A percentile compares a stretch with the other conserved stretches of the same genome.
Evolutionary conservation across 2,113 vertebrate species (phyloP).

Genomic region (Microcebus griseorufus): DNA sequence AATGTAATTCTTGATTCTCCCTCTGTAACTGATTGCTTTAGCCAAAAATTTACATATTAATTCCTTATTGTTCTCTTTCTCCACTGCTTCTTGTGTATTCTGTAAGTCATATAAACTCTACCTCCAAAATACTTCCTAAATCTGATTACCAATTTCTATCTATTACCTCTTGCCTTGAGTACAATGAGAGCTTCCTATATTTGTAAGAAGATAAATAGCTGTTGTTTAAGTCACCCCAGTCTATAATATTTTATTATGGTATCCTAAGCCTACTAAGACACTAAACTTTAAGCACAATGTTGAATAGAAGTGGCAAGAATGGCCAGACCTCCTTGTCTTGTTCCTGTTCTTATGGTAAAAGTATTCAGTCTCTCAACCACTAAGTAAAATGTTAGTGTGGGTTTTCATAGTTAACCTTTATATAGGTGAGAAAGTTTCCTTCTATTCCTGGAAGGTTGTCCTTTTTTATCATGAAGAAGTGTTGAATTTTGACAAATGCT

Average conservation of each 20-base stretch:
- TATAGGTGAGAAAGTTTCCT: neutral
- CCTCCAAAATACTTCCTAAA: neutral
- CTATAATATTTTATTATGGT: neutral
- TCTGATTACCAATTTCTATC: neutral
- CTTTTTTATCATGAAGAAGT: neutral
- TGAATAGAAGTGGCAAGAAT: neutral
- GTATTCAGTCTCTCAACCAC: neutral
- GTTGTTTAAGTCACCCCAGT: neutral
- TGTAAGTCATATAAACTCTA: neutral
- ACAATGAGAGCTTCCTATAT: neutral
- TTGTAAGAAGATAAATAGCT: neutral
- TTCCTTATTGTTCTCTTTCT: neutral
- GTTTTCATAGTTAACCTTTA: neutral
- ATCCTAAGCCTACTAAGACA: neutral
- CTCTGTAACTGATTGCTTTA: neutral
- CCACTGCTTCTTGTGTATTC: neutral
- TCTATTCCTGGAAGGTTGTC: neutral
- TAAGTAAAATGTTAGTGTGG: neutral
- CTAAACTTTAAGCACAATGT: neutral
- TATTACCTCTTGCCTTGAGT: neutral
- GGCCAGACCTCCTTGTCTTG: neutral
- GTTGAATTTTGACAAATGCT: neutral
- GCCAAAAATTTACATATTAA: neutral
- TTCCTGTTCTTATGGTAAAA: neutral
- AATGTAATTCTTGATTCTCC: neutral